Base-by-base conservation (phyloP, 2,113 vertebrate species). In the Lota lota region DNA sequence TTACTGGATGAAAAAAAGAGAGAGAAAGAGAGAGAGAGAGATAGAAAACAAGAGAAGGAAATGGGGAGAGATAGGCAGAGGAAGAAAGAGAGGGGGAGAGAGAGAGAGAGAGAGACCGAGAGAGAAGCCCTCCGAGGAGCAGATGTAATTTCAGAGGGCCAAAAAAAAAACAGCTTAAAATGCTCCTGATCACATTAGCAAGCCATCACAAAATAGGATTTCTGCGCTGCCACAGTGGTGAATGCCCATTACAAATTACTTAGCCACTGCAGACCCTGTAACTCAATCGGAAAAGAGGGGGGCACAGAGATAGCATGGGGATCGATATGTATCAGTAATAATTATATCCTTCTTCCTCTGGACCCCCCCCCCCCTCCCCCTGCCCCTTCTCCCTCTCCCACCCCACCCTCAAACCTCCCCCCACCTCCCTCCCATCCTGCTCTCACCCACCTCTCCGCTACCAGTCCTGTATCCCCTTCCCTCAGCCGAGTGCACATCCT, bases 221-320 rank as follows among this genome's bases (percentile, higher is more conserved):
- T 94, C 89, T 94, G 90, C 89, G 91, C 82, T 92, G 89, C 92
- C 92, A 94, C 92, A 88, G 89, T 78, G 91, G 89, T 92, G 91
- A 89, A 88, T 91, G 90, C 89, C 90, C 89, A 94, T 95, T 95
- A 94, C 86, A 88, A 94, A 94, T 93, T 89, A 91, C 89, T 93
- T 91, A 93, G 91, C 87, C 91, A 86, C 82, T 85, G 72, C 90
- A 90, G 90, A 84, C 83, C 81, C 69, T 56, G 91, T 93, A 94
- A 95, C 92, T 93, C 90, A 93, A 95, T 94, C 90, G 84, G 82
- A 82, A 68, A 61, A 70, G 82, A 76, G 10, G 47, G 40, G 64
- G 63, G 76, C 63, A 82, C 83, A 85, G 85, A 74, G 86, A 86
- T 79, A 56, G 80, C 85, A 61, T 14, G 72, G 69, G 68, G 92